Base-by-base conservation (phyloP, 2,797 vertebrate genomes). In the Rhynchonycteris naso region DNA sequence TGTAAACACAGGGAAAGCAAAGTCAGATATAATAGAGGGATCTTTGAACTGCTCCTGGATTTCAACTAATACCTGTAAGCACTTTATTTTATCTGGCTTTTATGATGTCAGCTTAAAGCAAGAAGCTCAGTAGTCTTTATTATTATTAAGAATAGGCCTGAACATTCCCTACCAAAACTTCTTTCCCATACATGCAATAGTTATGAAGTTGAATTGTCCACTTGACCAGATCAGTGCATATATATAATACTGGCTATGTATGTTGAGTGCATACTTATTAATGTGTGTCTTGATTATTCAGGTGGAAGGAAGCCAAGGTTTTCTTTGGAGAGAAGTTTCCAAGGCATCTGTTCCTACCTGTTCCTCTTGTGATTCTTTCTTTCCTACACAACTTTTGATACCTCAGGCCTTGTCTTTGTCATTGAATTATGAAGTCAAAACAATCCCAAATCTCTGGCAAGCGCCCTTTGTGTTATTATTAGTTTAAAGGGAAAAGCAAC, bases 371-470 rank as follows among this genome's bases (percentile, higher is more conserved):
- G 72, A 69, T 69, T 69, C 9, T 79, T 93, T 74, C 28, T 92
- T 93, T 92, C 35, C 59, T 72, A 58, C 4, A 81, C 43, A 59
- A 79, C 47, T 81, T 95, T 81, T 95, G 61, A 83, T 81, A 95
- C 89, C 63, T 94, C 66, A 93, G 96, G 81, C 90, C 92, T 81
- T 83, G 54, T 78, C 81, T 74, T 87, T 95, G 90, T 71, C 86
- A 33, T 21, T 96, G 85, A 96, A 86, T 93, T 88, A 94, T 56
- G 65, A 94, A 95, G 88, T 74, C 82, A 83, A 96, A 95, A 95
- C 88, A 89, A 79, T 12, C 47, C 72, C 78, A 72, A 65, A 90
- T 89, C 90, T 72, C 78, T 28, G 28, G 68, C 11, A 0, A 43
- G 61, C 72, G 90, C 74, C 92, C 88, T 81, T 22, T 69, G 38